Evolutionary conservation across 2,888 invertebrate species (phyloP), one percentile per base, ranked within the genome.

Genomic region (Parnassius orleans): DNA sequence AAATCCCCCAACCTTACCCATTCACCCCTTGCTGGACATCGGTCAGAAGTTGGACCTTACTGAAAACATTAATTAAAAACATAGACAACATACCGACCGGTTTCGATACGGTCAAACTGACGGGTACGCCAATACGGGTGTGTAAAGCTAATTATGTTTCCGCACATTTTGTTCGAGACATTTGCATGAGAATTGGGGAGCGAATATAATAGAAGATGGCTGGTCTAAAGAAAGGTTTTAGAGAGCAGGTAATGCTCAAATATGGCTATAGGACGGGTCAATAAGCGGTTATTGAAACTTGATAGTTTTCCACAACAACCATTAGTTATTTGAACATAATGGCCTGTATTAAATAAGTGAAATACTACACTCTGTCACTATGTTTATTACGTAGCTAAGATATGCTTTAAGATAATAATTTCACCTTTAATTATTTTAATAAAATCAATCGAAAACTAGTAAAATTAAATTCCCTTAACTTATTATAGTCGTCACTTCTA

Each of bases 121-220:
- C 68, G 81, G n/a, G 82, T 83, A 75, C 73, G 73, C 71, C 68
- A 65, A 72, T 73, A 69, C 72, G 69, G 46, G 46, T 46, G 75
- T 77, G 76, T 78, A 84, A 84, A 87, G 86, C 90, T 90, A 91
- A 92, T 92, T 92, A 91, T 91, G 84, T 87, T 87, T 89, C 87
- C 84, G 86, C 91, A 90, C 90, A 88, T 89, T 87, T 87, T 85
- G 90, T 85, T 80, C 15, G 10, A 76, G 68, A 66, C 72, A 87
- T 90, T 90, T 89, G 88, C 89, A 90, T 90, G 82, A 78, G 89
- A 90, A 90, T 87, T 75, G 80, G 77, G 81, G 81, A 75, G 73
- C 70, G 66, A 73, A 74, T 78, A 89, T 85, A 90, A 88, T 87
- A 81, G 46, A 46, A 46, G 46, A 46, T 46, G 46, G 9, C 12